These are phyloP conservation scores for Callinectes sapidus DNA, from an alignment of 2,888 invertebrate genomes.

Conservation along the genomic window DNA sequence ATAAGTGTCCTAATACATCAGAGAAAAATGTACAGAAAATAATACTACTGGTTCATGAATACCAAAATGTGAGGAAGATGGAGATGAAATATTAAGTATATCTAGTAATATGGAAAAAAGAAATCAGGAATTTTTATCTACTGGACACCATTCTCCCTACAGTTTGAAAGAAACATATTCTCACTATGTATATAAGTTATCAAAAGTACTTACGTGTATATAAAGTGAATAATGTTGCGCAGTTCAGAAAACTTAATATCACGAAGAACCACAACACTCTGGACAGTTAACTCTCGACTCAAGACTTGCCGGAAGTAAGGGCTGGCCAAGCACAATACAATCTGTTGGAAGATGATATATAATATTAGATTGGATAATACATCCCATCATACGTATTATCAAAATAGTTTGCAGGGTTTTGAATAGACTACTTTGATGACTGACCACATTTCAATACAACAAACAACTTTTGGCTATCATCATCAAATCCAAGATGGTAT, in stretches of 20 bases:
- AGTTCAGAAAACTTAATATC: constrained; percentile 69
- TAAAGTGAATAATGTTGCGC: constrained; percentile 70
- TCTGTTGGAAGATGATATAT: constrained; percentile 41
- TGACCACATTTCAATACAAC: too few species aligned
- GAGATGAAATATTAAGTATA: too few species aligned
- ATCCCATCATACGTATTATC: too few species aligned
- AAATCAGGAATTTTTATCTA: background rate
- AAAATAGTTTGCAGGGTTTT: too few species aligned
- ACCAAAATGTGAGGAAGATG: too few species aligned
- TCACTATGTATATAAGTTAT: background rate
- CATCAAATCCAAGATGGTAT: too few species aligned
- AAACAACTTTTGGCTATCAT: too few species aligned
- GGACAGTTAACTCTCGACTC: constrained; percentile 64
- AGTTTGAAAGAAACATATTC: background rate
- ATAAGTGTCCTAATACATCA: too few species aligned
- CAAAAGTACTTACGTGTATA: constrained; percentile 70
- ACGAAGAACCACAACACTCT: constrained; percentile 69
- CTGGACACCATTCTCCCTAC: background rate
- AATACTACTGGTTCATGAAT: background rate
- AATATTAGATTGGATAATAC: too few species aligned
- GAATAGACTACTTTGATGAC: too few species aligned
- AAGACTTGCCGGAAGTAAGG: constrained; percentile 71
- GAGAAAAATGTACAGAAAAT: background rate
- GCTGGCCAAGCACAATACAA: constrained; percentile 71
- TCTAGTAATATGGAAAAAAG: too few species aligned